phyloP scores from a whole-genome alignment of 1,140 invertebrate species.

The Saxidomus purpurata region DNA sequence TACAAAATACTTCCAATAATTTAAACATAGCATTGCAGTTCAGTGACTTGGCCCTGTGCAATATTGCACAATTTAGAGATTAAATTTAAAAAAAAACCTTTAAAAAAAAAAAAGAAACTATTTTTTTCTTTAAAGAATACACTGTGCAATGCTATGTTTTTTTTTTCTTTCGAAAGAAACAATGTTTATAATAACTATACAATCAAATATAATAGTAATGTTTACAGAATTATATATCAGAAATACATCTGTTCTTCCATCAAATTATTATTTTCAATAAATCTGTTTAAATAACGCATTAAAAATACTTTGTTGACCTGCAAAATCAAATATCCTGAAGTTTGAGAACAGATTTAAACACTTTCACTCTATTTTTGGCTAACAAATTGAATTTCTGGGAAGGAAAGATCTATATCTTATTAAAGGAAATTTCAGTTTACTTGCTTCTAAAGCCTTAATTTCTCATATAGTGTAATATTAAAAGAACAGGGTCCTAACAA shows the following conservation, averaged over 20 bases:
- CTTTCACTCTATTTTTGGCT: too few species aligned
- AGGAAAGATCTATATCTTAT: too few species aligned
- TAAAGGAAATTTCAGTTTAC: too few species aligned
- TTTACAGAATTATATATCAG: slow-evolving; percentile 17
- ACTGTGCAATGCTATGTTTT: slow-evolving; percentile 50
- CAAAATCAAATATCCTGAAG: too few species aligned
- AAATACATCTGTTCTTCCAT: not conserved
- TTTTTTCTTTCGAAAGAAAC: slow-evolving; percentile 14
- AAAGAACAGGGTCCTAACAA: slow-evolving; percentile 36
- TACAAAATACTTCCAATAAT: slow-evolving; percentile 43
- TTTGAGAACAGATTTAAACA: too few species aligned
- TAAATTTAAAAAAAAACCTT: slow-evolving; percentile 9
- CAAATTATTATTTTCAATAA: not conserved
- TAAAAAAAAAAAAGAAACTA: not conserved
- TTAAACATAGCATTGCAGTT: slow-evolving; percentile 56
- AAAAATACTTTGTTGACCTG: too few species aligned
- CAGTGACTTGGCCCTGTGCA: not conserved
- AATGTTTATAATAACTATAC: slow-evolving; percentile 42
- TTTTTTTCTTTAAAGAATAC: not conserved
- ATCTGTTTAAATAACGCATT: not conserved
- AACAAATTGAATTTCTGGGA: too few species aligned
- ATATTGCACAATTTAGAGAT: not conserved
- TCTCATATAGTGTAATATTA: not conserved
- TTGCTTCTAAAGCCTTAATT: too few species aligned
- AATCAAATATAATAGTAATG: slow-evolving; percentile 9